Base-by-base conservation (phyloP, 1,140 invertebrate genomes). In the Hylyphantes graminicola region DNA sequence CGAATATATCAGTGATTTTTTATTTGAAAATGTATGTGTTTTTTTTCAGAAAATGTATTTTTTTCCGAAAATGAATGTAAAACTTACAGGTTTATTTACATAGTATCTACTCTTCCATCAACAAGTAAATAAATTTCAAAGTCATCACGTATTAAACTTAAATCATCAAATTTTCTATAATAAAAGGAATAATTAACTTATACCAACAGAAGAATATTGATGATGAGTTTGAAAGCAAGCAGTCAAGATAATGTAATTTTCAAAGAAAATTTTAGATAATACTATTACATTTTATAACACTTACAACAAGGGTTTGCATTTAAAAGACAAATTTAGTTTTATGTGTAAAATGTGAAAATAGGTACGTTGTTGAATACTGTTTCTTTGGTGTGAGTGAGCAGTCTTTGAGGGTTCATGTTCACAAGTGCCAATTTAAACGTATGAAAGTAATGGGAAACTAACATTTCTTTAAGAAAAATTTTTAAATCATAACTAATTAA, bases 91-190 rank as follows among this genome's bases (percentile, higher is more conserved):
- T 35, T 35, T 35, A 2, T 35, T 35, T 35, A 35, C 35, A 35
- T 1, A 2, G 80, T 83, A 55, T 74, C 17, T 54, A n/a, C 64
- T 48, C 67, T 54, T 65, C 73, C 79, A 81, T 70, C 79, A 55
- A 72, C 80, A 74, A 83, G 80, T 83, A 83, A 51, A 83, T 48
- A 61, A 83, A 64, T 48, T 70, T 83, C 80, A 83, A 83, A 83
- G 80, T 83, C 61, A 83, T 83, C 54, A 55, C 1, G 5, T 35
- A 35, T 35, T 35, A 2, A 35, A 35, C 5, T 35, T 35, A 35
- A 35, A 12, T 55, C 65, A 70, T 80, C 59, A 70, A 67, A 35
- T 35, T 2, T 35, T 35, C 5, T 35, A 35, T 35, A 35, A 35
- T 70, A 79, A 70, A 50, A 17, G 7, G 50, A 70, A 35, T 70